Conservation (phyloP, 2,113 vertebrate genomes). For the Indri indri region DNA sequence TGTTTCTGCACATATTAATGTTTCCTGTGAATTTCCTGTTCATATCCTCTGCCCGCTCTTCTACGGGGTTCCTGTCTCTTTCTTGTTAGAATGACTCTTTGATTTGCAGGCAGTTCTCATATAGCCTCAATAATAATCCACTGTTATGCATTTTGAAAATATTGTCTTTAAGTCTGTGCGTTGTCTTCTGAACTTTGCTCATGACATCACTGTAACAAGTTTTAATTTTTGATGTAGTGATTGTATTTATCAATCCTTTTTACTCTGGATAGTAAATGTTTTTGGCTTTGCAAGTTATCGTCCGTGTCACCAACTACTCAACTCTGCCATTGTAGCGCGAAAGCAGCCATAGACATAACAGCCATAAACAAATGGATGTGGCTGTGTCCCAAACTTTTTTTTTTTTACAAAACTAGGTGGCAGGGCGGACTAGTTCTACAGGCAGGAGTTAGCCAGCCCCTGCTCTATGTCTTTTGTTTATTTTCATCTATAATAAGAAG, state of each 20-base stretch:
- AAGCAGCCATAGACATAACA: not conserved
- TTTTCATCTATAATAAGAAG: conserved; percentile 25
- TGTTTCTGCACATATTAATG: not conserved
- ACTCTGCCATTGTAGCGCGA: too few species aligned
- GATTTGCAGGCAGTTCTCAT: not conserved
- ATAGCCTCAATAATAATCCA: not conserved
- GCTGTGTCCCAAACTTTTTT: not conserved
- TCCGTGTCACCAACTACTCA: not conserved
- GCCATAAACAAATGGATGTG: not conserved
- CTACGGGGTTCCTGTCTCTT: not conserved
- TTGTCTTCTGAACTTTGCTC: not conserved
- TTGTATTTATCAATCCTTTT: conserved; percentile 34
- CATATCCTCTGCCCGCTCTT: not conserved
- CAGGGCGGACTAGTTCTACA: not conserved
- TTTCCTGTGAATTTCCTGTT: not conserved
- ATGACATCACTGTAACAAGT: not conserved
- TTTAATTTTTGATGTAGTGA: not conserved
- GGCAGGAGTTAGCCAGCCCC: not conserved
- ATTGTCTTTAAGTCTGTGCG: not conserved
- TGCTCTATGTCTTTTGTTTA: not conserved
- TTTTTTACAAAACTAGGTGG: not conserved
- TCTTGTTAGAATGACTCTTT: not conserved
- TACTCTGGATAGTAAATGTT: conserved; percentile 22
- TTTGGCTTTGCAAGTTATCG: not conserved
- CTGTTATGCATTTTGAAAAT: not conserved